Percentiles rank a stretch among this genome's conserved stretches.
Evolutionary conservation across 2,113 vertebrate genomes (phyloP).

Genomic region (Rissa tridactyla): DNA sequence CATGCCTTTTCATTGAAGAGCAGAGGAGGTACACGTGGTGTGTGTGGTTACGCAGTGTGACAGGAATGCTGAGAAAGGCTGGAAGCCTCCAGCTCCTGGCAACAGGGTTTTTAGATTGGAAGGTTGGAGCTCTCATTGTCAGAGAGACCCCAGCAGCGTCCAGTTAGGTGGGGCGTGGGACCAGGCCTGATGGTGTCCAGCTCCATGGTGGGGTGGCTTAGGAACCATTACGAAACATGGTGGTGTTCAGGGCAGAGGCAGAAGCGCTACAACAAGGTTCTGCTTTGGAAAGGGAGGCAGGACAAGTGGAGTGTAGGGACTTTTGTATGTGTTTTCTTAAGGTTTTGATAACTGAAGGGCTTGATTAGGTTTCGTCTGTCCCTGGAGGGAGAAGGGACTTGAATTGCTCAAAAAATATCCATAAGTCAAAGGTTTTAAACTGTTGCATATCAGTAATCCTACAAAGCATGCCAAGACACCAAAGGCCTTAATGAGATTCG

Average conservation of each 20-base stretch:
- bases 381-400: not conserved
- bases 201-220: not conserved
- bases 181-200: not conserved
- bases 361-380: not conserved
- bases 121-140: not conserved
- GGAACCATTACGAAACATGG: not conserved
- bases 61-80: slow-evolving; percentile 18
- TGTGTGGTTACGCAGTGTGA: not conserved
- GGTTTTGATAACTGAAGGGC: not conserved
- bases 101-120: not conserved
- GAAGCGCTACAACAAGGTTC: not conserved
- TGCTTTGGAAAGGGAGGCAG: not conserved
- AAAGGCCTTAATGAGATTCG: not conserved
- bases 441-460: not conserved
- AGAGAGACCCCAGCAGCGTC: not conserved
- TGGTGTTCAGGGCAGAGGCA: not conserved
- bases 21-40: not conserved
- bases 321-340: not conserved
- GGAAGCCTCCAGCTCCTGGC: not conserved
- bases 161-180: not conserved
- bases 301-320: not conserved
- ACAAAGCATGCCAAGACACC: not conserved
- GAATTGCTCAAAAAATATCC: not conserved
- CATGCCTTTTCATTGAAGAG: not conserved
- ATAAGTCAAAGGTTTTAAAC: not conserved